A percentile compares a stretch with the other conserved stretches of the same genome.
Evolutionary conservation across 2,797 vertebrate species (phyloP).

Genomic region (Anguilla marmorata): DNA sequence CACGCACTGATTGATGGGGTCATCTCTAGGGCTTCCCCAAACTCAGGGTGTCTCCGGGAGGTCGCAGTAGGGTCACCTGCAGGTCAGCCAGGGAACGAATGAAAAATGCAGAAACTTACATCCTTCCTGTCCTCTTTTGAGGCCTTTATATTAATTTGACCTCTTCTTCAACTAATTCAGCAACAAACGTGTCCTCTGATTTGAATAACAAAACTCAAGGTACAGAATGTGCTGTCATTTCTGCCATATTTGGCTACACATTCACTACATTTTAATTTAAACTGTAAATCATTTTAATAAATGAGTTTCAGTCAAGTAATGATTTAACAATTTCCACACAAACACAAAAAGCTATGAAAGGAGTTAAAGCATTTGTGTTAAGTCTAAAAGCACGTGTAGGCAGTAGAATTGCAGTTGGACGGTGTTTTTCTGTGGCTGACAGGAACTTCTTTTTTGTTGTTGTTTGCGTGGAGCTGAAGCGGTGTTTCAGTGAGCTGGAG

Average conservation of each 20-base stretch:
- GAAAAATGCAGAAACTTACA: background rate
- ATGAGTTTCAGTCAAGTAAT: background rate
- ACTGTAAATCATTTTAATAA: background rate
- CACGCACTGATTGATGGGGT: conserved; percentile 73
- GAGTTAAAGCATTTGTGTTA: background rate
- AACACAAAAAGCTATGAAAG: background rate
- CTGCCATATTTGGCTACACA: background rate
- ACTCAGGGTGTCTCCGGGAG: conserved; percentile 59
- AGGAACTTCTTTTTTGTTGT: background rate
- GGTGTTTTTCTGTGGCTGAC: background rate
- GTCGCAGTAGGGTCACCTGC: conserved; percentile 64
- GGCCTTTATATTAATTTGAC: background rate
- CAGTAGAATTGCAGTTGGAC: background rate
- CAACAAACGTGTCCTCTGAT: background rate
- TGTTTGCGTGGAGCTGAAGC: background rate
- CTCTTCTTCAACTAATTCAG: background rate
- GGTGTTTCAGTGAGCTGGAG: background rate
- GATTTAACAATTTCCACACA: background rate
- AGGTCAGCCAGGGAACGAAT: conserved; percentile 67
- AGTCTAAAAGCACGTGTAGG: background rate
- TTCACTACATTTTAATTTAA: background rate
- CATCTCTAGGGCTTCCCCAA: conserved; percentile 64
- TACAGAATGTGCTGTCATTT: background rate
- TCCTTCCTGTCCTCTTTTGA: background rate
- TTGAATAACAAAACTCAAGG: background rate